These are phyloP conservation scores for Sminthurides aquaticus DNA, from an alignment of 2,888 invertebrate species.

Conservation along the genomic window DNA sequence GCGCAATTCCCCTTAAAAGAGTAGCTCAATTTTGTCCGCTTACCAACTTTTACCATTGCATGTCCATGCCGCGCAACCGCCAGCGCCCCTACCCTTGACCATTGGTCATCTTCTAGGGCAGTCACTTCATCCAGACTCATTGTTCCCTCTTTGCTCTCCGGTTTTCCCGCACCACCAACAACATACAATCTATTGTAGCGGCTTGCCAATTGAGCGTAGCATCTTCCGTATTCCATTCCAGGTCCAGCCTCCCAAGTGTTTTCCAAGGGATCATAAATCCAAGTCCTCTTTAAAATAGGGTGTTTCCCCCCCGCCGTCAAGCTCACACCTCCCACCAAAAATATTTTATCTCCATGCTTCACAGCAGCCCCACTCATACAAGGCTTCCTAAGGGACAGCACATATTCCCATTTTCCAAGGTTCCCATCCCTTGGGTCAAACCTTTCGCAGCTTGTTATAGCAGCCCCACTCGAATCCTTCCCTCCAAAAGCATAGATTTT, in stretches of 20 bases:
- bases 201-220: slow-evolving; percentile 6
- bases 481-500: slow-evolving; percentile 69
- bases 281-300: not conserved
- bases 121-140: slow-evolving; percentile 46
- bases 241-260: slow-evolving; percentile 11
- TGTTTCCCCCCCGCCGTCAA: not conserved
- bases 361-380: slow-evolving; percentile 17
- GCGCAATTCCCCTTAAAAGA: too few relatives aligned
- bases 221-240: not conserved
- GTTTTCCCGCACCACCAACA: slow-evolving; percentile 18
- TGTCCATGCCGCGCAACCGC: slow-evolving; percentile 61
- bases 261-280: slow-evolving; percentile 9
- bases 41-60: slow-evolving; percentile 57
- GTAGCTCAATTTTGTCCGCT: too few relatives aligned
- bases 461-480: slow-evolving; percentile 40
- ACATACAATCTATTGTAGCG: slow-evolving; percentile 15
- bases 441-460: slow-evolving; percentile 14
- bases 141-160: slow-evolving; percentile 1
- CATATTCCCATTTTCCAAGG: slow-evolving; percentile 4
- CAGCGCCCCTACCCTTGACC: slow-evolving; percentile 57
- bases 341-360: slow-evolving; percentile 14
- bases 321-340: slow-evolving; percentile 12
- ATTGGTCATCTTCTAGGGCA: slow-evolving; percentile 54
- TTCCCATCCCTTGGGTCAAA: not conserved
- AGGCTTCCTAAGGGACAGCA: slow-evolving; percentile 4